Conservation (phyloP, 2,888 invertebrate species). For the Perithous albicinctus region DNA sequence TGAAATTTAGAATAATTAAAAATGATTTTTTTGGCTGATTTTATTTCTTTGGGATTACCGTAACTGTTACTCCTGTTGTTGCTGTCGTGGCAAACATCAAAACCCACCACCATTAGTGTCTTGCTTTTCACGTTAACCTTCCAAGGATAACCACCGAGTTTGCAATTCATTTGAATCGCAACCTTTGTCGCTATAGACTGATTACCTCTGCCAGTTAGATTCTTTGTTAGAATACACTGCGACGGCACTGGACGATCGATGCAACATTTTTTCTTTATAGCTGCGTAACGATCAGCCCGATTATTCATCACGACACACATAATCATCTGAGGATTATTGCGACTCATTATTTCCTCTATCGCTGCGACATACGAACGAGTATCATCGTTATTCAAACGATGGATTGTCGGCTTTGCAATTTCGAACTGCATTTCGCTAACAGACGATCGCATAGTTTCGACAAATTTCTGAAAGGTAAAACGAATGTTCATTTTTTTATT, state of each 20-base stretch:
- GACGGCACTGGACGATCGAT: conserved; percentile 91
- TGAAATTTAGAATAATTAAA: no score
- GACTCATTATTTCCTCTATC: conserved; percentile 87
- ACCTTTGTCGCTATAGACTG: conserved; percentile 95
- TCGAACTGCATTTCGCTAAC: conserved; percentile 83
- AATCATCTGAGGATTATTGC: conserved; percentile 88
- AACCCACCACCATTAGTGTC: conserved; percentile 94
- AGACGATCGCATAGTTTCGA: conserved; percentile 51
- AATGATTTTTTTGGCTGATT: no score
- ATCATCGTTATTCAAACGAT: conserved; percentile 86
- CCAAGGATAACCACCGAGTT: conserved; percentile 97
- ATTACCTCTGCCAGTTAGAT: conserved; percentile 87
- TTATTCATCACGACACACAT: conserved; percentile 89
- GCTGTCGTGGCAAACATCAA: conserved; percentile 95
- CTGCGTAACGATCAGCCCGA: conserved; percentile 91
- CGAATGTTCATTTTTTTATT: no score
- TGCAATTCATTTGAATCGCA: conserved; percentile 96
- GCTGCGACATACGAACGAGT: conserved; percentile 87
- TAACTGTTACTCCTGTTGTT: conserved; percentile 86
- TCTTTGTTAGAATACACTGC: conserved; percentile 87
- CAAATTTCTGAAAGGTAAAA: conserved; percentile 73
- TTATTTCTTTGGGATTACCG: no score
- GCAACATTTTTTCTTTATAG: conserved; percentile 94
- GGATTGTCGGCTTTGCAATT: conserved; percentile 85
- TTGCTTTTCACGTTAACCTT: no score